Conservation (phyloP, 2,888 invertebrate genomes). For the Drosophila prostipennis region DNA sequence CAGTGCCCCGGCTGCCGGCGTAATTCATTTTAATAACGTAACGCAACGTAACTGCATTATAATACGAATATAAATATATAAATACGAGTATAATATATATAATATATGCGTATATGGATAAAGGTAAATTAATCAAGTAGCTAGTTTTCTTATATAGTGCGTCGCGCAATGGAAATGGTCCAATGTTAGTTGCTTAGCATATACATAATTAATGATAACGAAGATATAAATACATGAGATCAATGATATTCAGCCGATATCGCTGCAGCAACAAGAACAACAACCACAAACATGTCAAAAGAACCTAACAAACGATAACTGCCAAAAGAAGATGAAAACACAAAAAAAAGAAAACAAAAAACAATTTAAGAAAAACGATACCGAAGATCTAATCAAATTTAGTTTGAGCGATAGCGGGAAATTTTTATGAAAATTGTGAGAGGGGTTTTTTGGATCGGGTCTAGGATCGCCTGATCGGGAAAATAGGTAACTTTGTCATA, state of each 20-base stretch:
- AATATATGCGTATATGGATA: constrained; percentile 38
- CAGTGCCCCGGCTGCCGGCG: constrained; percentile 37
- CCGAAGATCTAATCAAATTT: constrained; percentile 59
- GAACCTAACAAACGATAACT: constrained; percentile 72
- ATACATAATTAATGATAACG: constrained; percentile 61
- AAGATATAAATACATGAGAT: constrained; percentile 35
- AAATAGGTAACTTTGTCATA: constrained; percentile 55
- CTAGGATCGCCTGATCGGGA: constrained; percentile 29
- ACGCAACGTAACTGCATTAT: constrained; percentile 36
- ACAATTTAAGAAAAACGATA: constrained; percentile 18
- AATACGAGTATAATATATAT: constrained; percentile 53
- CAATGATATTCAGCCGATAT: constrained; percentile 38
- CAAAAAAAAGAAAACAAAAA: neutral
- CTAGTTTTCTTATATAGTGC: constrained; percentile 81
- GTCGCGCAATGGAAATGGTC: constrained; percentile 79
- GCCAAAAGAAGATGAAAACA: constrained; percentile 55
- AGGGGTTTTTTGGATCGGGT: constrained; percentile 54
- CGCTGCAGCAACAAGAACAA: constrained; percentile 29
- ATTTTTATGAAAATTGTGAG: constrained; percentile 40
- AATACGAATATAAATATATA: constrained; percentile 47
- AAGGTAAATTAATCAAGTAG: constrained; percentile 68
- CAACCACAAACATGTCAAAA: constrained; percentile 46
- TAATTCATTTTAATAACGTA: constrained; percentile 38
- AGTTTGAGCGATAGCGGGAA: constrained; percentile 41
- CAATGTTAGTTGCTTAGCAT: constrained; percentile 80